phyloP scores from a whole-genome alignment of 2,797 vertebrate species.

The Rachycentron canadum region DNA sequence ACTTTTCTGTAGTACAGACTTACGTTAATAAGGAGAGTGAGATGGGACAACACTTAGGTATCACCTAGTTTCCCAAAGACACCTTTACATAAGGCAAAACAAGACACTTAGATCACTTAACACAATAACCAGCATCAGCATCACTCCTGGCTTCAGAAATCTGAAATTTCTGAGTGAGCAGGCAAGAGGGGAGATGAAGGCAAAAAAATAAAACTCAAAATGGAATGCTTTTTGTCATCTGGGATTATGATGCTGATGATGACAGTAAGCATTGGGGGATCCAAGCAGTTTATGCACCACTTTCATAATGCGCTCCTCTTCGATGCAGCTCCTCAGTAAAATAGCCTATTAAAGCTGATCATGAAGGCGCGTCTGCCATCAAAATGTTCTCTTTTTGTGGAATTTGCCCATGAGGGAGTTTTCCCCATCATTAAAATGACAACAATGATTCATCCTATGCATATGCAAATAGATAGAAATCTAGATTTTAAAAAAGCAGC shows the following conservation, averaged over 20 bases:
- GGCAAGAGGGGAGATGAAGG: conserved; percentile 6
- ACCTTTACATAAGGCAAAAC: conserved; percentile 11
- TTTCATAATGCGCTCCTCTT: conserved; percentile 79
- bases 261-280: conserved; percentile 59
- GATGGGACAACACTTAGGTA: conserved; percentile 7
- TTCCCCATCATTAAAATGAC: conserved; percentile 75
- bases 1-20: conserved; percentile 16
- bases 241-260: conserved; percentile 56
- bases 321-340: conserved; percentile 71
- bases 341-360: conserved; percentile 82
- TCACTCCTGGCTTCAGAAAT: conserved; percentile 42
- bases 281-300: conserved; percentile 75
- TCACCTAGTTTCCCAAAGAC: conserved; percentile 13
- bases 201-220: conserved; percentile 42
- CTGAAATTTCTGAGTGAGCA: conserved; percentile 14
- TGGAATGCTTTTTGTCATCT: conserved; percentile 68
- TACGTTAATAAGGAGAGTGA: conserved; percentile 6
- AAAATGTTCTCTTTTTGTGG: conserved; percentile 66
- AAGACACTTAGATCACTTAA: conserved; percentile 40
- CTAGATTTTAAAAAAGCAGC: conserved; percentile 37
- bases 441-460: conserved; percentile 70
- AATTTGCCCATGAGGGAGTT: conserved; percentile 72
- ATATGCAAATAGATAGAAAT: conserved; percentile 77
- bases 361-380: conserved; percentile 79
- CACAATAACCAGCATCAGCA: conserved; percentile 35